These are phyloP conservation scores for Ondatra zibethicus DNA, from an alignment of 2,113 vertebrate species.

Conservation along the genomic window DNA sequence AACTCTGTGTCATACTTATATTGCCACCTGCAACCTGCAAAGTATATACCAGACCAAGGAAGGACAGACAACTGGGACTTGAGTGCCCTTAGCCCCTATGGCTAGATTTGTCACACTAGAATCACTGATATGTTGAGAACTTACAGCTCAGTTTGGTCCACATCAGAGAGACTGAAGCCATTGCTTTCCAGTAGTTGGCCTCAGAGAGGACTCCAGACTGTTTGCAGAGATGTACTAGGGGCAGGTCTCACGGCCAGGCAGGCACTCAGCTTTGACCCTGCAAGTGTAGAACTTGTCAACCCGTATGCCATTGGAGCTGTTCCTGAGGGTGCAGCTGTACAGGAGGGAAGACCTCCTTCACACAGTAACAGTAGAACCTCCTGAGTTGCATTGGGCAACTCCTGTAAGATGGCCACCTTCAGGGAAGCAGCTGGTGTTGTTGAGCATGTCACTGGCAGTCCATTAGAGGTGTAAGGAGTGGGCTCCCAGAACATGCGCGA, in stretches of 20 bases:
- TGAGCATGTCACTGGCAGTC: no score
- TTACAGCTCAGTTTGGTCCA: not conserved
- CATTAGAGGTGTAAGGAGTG: accelerated
- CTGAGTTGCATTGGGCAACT: not conserved
- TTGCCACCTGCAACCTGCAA: not conserved
- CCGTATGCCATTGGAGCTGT: not conserved
- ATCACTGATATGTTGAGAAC: not conserved
- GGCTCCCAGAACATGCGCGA: not conserved
- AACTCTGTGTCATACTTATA: not conserved
- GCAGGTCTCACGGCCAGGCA: not conserved
- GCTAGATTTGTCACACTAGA: not conserved
- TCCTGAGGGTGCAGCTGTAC: not conserved
- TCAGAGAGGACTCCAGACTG: not conserved
- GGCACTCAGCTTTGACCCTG: not conserved
- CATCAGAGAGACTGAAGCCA: not conserved
- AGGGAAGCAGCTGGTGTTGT: no score
- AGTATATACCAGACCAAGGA: not conserved
- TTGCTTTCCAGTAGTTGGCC: not conserved
- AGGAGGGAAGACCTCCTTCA: not conserved
- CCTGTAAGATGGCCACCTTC: not conserved
- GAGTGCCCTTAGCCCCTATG: not conserved
- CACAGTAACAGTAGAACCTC: not conserved
- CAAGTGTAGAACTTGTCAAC: not conserved
- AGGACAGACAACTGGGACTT: not conserved
- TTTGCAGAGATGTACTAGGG: not conserved